These are phyloP conservation scores for Pycnomerus fuliginosus DNA, from an alignment of 2,888 invertebrate genomes.

Conservation along the genomic window DNA sequence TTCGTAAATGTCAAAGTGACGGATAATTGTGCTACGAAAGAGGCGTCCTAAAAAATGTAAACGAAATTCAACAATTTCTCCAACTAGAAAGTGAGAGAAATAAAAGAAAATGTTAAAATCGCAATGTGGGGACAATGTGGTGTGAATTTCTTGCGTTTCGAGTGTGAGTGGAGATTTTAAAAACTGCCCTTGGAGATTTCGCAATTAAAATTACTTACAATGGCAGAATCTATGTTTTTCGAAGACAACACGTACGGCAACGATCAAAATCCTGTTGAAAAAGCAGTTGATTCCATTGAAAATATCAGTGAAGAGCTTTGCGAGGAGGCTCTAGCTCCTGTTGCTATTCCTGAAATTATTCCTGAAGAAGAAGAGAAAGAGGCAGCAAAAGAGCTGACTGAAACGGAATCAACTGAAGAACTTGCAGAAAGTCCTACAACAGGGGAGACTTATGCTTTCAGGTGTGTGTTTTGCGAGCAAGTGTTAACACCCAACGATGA, in stretches of 20 bases:
- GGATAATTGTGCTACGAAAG: too few species aligned
- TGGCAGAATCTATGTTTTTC: conserved; percentile 39
- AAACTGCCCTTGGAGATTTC: too few species aligned
- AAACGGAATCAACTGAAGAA: conserved; percentile 32
- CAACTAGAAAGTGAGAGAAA: too few species aligned
- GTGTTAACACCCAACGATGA: conserved; percentile 58
- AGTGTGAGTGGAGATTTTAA: too few species aligned
- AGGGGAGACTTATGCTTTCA: conserved; percentile 46
- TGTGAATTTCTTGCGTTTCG: too few species aligned
- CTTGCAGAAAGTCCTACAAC: conserved; percentile 51
- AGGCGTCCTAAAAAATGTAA: too few species aligned
- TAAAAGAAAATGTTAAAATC: too few species aligned
- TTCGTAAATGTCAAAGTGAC: too few species aligned
- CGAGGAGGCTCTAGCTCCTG: conserved; percentile 11
- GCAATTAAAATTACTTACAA: conserved; percentile 24
- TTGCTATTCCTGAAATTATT: too few species aligned
- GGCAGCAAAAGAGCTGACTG: conserved; percentile 18
- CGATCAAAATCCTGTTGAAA: conserved; percentile 2
- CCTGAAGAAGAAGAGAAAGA: conserved; percentile 18
- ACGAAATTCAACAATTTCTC: too few species aligned
- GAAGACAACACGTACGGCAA: conserved; percentile 33
- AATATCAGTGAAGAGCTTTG: conserved; percentile 16
- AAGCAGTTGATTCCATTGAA: conserved; percentile 17
- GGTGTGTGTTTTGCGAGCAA: conserved; percentile 54
- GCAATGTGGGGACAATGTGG: too few species aligned